These are phyloP conservation scores for Atrichornis clamosus DNA, from an alignment of 2,113 vertebrate genomes.

Conservation along the genomic window DNA sequence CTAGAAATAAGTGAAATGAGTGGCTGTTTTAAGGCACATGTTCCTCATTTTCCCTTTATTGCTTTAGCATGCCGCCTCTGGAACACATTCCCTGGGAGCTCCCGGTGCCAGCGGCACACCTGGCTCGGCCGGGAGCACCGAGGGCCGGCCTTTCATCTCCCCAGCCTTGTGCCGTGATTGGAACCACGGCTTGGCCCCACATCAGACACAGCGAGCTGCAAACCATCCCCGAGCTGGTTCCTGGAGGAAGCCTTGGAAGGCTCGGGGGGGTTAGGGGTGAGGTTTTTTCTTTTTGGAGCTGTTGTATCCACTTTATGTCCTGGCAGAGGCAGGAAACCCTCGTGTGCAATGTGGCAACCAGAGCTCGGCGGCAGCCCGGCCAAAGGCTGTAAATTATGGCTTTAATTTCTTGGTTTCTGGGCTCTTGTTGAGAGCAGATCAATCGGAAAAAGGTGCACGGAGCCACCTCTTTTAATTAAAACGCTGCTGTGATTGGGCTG, in stretches of 20 bases:
- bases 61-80: conserved; percentile 71
- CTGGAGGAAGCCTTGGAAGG: conserved; percentile 3
- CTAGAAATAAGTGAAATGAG: conserved; percentile 69
- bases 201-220: conserved; percentile 64
- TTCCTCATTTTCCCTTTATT: conserved; percentile 79
- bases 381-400: neutral
- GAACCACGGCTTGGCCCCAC: conserved; percentile 54
- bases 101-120: conserved; percentile 69
- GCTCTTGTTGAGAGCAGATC: conserved; percentile 15
- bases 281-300: neutral
- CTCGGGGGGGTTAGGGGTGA: neutral
- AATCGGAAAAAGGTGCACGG: neutral
- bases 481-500: conserved; percentile 16
- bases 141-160: conserved; percentile 77
- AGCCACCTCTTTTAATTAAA: conserved; percentile 30
- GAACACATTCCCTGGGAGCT: neutral
- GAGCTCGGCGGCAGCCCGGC: neutral
- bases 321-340: conserved; percentile 20
- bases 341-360: neutral
- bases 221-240: conserved; percentile 25
- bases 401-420: conserved; percentile 15
- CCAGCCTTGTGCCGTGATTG: conserved; percentile 69
- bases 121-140: conserved; percentile 59
- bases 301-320: neutral
- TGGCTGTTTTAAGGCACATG: conserved; percentile 76